phyloP scores from a whole-genome alignment of 2,113 vertebrate species.

The Myiopsitta monachus region DNA sequence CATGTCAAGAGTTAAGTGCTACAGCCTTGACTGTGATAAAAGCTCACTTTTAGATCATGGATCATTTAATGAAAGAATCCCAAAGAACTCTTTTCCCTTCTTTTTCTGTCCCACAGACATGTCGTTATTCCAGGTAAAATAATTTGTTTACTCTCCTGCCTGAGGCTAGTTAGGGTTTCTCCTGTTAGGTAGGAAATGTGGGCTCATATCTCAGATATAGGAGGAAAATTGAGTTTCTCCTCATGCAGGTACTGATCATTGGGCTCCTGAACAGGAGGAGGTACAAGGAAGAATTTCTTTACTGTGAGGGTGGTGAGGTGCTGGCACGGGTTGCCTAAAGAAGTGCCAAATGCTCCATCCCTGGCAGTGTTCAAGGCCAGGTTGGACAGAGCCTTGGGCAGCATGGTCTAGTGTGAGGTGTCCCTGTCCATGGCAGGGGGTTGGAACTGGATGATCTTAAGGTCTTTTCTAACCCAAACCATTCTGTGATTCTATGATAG shows the following conservation, averaged over 20 bases:
- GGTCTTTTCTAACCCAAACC: background rate
- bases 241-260: background rate
- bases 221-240: background rate
- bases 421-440: background rate
- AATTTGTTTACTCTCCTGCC: background rate
- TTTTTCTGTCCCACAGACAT: background rate
- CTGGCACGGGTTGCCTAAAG: background rate
- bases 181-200: background rate
- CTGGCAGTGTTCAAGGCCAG: background rate
- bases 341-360: background rate
- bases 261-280: background rate
- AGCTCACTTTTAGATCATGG: background rate
- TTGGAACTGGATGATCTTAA: background rate
- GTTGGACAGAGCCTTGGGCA: background rate
- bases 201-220: background rate
- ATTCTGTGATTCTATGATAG: background rate
- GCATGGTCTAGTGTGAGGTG: background rate
- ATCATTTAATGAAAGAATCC: background rate
- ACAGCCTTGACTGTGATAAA: background rate
- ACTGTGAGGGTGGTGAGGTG: background rate
- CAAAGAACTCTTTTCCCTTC: background rate
- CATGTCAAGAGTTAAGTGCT: background rate
- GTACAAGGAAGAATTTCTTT: background rate
- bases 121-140: background rate
- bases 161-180: background rate